Conservation (phyloP, 2,888 invertebrate species). For the Corythucha ciliata region DNA sequence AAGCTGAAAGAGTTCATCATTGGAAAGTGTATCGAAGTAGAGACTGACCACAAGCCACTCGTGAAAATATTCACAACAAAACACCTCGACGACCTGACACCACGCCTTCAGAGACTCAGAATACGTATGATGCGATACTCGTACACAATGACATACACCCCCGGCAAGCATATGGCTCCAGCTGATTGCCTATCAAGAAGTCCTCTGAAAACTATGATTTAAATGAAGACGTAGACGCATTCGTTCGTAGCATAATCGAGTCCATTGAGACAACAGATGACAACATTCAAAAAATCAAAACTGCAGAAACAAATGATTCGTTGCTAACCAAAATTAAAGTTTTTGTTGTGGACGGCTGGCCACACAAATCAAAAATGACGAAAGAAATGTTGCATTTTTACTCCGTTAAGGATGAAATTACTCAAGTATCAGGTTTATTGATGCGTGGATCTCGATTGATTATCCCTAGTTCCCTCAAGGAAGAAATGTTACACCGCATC, state of each 20-base stretch:
- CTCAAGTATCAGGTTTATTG: not conserved
- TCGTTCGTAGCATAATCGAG: no score
- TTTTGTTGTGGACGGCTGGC: no score
- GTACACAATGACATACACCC: conserved; percentile 6
- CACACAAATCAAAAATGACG: not conserved
- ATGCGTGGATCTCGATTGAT: not conserved
- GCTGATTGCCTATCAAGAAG: conserved; percentile 11
- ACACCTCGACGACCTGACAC: conserved; percentile 10
- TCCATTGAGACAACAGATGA: no score
- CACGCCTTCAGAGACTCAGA: conserved; percentile 8
- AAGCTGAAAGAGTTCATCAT: conserved; percentile 2
- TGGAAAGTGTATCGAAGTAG: conserved; percentile 1
- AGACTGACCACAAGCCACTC: conserved; percentile 13
- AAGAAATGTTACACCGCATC: not conserved
- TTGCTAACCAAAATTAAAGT: no score
- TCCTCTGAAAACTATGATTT: no score
- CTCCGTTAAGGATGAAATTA: not conserved
- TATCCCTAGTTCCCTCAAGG: not conserved
- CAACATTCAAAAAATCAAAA: no score
- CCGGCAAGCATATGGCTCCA: conserved; percentile 3
- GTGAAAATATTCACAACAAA: conserved; percentile 14
- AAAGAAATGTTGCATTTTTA: not conserved
- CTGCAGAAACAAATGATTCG: no score
- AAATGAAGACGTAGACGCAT: no score
- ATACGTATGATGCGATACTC: conserved; percentile 13